A percentile compares a stretch with the other conserved stretches of the same genome.
Conservation (phyloP, 2,797 vertebrate species). For the Ficedula albicollis region DNA sequence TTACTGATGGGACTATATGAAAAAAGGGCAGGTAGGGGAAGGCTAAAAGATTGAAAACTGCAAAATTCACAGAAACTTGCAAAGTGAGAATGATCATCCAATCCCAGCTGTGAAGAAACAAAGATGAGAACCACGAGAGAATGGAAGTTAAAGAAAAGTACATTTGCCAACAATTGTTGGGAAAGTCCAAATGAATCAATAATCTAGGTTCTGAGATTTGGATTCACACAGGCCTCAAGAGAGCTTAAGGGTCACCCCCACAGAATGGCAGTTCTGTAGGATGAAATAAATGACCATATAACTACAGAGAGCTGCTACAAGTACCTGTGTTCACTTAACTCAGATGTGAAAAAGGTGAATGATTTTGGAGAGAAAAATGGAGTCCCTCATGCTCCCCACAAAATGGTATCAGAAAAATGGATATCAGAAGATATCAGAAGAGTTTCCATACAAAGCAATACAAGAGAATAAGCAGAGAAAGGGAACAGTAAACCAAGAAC, state of each 20-base stretch:
- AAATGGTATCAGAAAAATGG: neutral
- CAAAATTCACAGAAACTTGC: neutral
- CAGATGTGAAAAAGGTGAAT: neutral
- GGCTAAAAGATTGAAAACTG: neutral
- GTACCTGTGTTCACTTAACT: neutral
- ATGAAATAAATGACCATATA: neutral
- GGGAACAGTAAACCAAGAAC: neutral
- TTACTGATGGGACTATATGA: neutral
- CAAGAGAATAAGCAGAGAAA: neutral
- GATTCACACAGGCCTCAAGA: neutral
- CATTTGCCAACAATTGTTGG: neutral
- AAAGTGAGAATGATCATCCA: neutral
- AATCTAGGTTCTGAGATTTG: neutral
- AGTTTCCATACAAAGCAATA: neutral
- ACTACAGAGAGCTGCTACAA: neutral
- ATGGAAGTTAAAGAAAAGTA: neutral
- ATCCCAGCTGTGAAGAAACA: neutral
- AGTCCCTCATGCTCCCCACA: neutral
- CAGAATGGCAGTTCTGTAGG: neutral
- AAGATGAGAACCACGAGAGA: neutral
- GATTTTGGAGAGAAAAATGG: neutral
- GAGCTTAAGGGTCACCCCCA: neutral
- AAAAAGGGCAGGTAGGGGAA: neutral
- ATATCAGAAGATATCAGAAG: neutral
- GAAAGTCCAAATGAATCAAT: neutral